A percentile compares a stretch with the other conserved stretches of the same genome.
Conservation (phyloP, 2,888 invertebrate species). For the Stenodema calcarata region DNA sequence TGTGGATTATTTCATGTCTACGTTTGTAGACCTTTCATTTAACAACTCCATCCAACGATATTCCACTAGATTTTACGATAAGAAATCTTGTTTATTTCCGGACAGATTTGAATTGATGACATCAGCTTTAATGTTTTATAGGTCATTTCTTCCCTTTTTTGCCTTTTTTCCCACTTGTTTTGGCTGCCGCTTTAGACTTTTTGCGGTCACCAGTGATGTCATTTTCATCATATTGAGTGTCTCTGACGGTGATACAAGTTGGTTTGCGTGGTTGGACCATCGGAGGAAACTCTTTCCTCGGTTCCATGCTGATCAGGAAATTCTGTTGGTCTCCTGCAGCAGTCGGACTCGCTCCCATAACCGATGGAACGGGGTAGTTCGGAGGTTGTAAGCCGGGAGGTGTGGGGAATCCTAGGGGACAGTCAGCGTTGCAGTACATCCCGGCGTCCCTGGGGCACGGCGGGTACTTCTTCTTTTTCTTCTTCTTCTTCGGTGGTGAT, state of each 20-base stretch:
- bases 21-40: too few species aligned
- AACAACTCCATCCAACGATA: too few species aligned
- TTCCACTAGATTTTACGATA: too few species aligned
- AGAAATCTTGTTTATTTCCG: too few species aligned
- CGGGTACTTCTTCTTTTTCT: conserved; percentile 34
- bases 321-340: conserved; percentile 20
- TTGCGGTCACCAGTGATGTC: conserved; percentile 57
- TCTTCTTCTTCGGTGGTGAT: conserved; percentile 38
- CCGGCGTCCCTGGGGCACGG: conserved; percentile 3
- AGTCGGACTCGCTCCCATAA: conserved; percentile 21
- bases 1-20: too few species aligned
- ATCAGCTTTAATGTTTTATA: neutral
- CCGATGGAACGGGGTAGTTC: conserved; percentile 5
- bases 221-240: conserved; percentile 38
- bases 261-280: neutral
- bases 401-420: conserved; percentile 35
- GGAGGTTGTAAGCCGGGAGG: conserved; percentile 20
- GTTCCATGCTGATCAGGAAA: conserved; percentile 23
- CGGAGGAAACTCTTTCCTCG: neutral
- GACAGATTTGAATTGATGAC: too few species aligned
- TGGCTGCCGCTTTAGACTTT: neutral
- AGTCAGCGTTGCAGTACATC: conserved; percentile 16
- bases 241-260: conserved; percentile 19
- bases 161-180: conserved; percentile 47
- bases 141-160: conserved; percentile 60